These are phyloP conservation scores for Proterorhinus semilunaris DNA, from an alignment of 2,113 vertebrate species.

Conservation along the genomic window DNA sequence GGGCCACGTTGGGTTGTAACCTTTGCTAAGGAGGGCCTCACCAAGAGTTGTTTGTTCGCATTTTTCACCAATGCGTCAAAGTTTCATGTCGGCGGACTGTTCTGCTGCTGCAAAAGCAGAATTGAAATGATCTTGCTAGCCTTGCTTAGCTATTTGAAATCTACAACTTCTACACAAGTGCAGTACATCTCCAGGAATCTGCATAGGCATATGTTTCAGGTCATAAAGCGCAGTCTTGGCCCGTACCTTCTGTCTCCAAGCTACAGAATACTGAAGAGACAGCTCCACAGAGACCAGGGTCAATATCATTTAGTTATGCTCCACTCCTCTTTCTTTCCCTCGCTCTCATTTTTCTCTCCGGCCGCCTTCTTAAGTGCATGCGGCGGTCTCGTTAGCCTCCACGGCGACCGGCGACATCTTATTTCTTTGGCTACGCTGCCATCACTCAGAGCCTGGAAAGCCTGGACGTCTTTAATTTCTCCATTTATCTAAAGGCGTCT, in stretches of 20 bases:
- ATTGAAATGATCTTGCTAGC: no score
- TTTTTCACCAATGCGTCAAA: no score
- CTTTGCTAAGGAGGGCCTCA: no score
- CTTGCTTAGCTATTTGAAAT: no score
- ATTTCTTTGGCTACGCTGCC: constrained; percentile 44
- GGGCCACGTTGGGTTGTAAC: no score
- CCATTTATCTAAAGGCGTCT: constrained; percentile 44
- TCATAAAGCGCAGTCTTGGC: not conserved
- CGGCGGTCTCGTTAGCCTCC: constrained; percentile 41
- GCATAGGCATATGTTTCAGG: not conserved
- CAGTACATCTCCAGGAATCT: no score
- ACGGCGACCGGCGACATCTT: constrained; percentile 50
- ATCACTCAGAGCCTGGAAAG: constrained; percentile 35
- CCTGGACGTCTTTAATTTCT: constrained; percentile 31
- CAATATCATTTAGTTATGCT: constrained; percentile 3
- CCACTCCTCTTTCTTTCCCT: constrained; percentile 2
- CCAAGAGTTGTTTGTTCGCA: no score
- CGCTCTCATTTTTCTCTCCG: constrained; percentile 8
- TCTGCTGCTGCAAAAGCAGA: no score
- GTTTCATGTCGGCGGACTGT: no score
- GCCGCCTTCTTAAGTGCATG: constrained; percentile 16
- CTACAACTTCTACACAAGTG: no score
- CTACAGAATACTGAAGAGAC: constrained; percentile 7
- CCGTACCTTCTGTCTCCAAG: not conserved
- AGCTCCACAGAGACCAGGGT: constrained; percentile 24